Evolutionary conservation across 1,140 invertebrate genomes (phyloP).

Genomic region (Saccostrea echinata): DNA sequence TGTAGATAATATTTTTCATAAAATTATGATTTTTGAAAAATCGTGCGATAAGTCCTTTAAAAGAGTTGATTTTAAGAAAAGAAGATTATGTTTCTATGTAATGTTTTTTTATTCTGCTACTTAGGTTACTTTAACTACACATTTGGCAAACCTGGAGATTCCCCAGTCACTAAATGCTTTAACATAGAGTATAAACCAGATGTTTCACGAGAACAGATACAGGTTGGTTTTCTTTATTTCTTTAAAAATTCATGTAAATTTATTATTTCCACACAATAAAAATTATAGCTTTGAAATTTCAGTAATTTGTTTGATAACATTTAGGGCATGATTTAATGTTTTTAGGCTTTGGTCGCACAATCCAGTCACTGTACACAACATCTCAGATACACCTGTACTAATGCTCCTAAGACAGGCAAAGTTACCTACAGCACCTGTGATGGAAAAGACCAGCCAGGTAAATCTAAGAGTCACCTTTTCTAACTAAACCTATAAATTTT

Average conservation of each 20-base stretch:
- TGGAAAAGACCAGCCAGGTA: conserved; percentile 40
- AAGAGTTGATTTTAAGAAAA: too few relatives aligned
- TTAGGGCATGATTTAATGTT: background rate
- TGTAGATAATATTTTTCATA: too few relatives aligned
- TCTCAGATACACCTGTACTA: conserved; percentile 55
- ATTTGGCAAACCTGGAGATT: background rate
- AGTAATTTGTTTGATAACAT: too few relatives aligned
- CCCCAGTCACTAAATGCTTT: conserved; percentile 58
- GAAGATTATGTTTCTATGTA: too few relatives aligned
- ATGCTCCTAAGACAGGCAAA: conserved; percentile 58
- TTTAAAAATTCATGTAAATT: background rate
- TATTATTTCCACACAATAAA: too few relatives aligned
- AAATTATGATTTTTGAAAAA: too few relatives aligned
- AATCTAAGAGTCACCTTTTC: background rate
- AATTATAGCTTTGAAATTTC: too few relatives aligned
- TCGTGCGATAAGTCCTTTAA: too few relatives aligned
- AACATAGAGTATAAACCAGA: conserved; percentile 57
- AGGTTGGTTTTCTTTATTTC: conserved; percentile 46
- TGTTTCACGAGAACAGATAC: conserved; percentile 59
- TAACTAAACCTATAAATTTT: too few relatives aligned
- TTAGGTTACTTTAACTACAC: conserved; percentile 36
- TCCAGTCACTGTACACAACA: conserved; percentile 61
- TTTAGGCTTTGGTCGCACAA: conserved; percentile 59
- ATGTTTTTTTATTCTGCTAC: background rate
- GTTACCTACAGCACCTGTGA: conserved; percentile 63